Evolutionary conservation across 2,888 invertebrate species (phyloP).

Genomic region (Acleris holmiana): DNA sequence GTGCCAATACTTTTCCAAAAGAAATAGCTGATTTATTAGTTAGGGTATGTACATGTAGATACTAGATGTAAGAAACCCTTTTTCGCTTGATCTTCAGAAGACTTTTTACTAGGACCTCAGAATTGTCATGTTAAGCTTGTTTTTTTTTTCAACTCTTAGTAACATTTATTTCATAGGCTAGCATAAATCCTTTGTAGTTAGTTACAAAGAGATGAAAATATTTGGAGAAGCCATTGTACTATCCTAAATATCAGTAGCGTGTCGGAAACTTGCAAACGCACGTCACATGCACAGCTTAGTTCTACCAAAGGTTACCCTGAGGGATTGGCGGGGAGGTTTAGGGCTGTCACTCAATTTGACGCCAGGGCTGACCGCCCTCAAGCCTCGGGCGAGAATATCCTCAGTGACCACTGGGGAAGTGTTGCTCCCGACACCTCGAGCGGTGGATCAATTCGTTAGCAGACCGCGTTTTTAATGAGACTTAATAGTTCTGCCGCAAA

Average conservation of each 20-base stretch:
- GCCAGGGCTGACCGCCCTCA: conserved; percentile 50
- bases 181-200: background rate
- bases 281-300: conserved; percentile 32
- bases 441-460: conserved; percentile 15
- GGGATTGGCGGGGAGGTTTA: conserved; percentile 39
- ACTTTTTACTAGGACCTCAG: too few relatives aligned
- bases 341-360: conserved; percentile 60
- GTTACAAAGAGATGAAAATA: conserved; percentile 1
- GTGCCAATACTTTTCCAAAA: too few relatives aligned
- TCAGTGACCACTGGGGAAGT: conserved; percentile 60
- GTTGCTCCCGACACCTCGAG: conserved; percentile 60
- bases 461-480: conserved; percentile 7
- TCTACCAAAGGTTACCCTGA: conserved; percentile 26
- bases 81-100: too few relatives aligned
- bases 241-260: background rate
- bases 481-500: background rate
- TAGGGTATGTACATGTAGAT: too few relatives aligned
- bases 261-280: conserved; percentile 17
- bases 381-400: conserved; percentile 47
- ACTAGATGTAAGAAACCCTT: too few relatives aligned
- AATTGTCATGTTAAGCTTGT: background rate
- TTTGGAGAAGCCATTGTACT: conserved; percentile 1
- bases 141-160: conserved; percentile 6
- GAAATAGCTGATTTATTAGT: too few relatives aligned
- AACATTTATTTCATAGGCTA: background rate